Evolutionary conservation across 2,113 vertebrate species (phyloP).

Genomic region (Chamaea fasciata): DNA sequence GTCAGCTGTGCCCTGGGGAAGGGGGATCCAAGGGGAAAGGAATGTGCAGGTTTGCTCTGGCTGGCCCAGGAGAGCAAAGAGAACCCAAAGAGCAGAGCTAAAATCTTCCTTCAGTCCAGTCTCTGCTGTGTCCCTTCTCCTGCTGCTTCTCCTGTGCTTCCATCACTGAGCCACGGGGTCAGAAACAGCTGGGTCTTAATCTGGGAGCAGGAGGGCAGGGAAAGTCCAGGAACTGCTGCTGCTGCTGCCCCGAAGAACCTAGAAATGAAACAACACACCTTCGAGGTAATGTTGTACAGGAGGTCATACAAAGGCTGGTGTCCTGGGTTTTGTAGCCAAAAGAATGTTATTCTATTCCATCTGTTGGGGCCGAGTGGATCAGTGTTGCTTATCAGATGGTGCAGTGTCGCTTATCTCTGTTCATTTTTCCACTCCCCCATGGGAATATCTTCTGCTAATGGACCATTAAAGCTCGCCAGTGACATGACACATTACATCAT

Average conservation of each 20-base stretch:
- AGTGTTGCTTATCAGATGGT: no score
- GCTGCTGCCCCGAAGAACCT: no score
- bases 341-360: no score
- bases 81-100: neutral
- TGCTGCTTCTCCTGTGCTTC: neutral
- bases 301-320: neutral
- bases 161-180: fast-evolving
- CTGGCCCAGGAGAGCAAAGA: neutral
- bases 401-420: no score
- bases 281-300: fast-evolving
- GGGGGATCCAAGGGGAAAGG: neutral
- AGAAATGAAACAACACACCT: no score
- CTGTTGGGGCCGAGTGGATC: no score
- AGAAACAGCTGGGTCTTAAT: neutral
- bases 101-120: neutral
- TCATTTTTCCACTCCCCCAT: no score
- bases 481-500: no score
- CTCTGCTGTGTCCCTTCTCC: neutral
- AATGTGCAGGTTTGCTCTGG: neutral
- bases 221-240: neutral
- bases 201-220: neutral
- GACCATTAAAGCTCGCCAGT: no score
- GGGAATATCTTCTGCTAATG: no score
- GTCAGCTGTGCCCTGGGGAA: fast-evolving
- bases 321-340: no score